Evolutionary conservation across 1,140 invertebrate genomes (phyloP).

Genomic region (Caenorhabditis tropicalis): DNA sequence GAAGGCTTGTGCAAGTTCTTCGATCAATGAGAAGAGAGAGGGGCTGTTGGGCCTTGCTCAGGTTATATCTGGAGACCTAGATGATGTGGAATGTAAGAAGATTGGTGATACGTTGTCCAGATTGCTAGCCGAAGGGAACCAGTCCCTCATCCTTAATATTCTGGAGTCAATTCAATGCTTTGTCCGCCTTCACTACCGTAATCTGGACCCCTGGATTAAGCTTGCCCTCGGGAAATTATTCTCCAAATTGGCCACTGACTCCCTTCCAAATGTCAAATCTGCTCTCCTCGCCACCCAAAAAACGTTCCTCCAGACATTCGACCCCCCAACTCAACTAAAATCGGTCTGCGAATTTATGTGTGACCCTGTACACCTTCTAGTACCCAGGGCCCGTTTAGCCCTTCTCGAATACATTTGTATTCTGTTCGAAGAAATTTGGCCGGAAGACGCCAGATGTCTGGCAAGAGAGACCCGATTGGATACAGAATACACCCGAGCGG

Average conservation of each 20-base stretch:
- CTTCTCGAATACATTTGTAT: constrained; percentile 22
- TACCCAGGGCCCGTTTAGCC: not conserved
- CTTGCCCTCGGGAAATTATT: not conserved
- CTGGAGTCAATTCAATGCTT: not conserved
- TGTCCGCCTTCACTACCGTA: not conserved
- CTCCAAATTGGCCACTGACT: constrained; percentile 5
- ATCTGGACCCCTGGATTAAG: not conserved
- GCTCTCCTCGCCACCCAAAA: not conserved
- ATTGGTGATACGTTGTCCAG: constrained; percentile 10
- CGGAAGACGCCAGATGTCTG: constrained; percentile 19
- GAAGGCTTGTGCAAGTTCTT: not conserved
- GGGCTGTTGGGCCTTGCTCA: not conserved
- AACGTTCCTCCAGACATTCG: not conserved
- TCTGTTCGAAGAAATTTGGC: constrained; percentile 21
- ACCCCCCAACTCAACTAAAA: not conserved
- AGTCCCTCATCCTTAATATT: not conserved
- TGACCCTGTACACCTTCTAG: constrained; percentile 5
- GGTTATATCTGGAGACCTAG: not conserved
- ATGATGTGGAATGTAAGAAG: not conserved
- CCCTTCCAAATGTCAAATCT: not conserved
- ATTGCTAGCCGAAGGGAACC: constrained; percentile 15
- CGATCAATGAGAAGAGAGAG: not conserved
- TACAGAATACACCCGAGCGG: not conserved
- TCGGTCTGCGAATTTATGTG: constrained; percentile 10
- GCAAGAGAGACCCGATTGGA: not conserved